Percentiles rank a stretch among this genome's conserved stretches.
Conservation (phyloP, 2,888 invertebrate genomes). For the Acronicta leporina region DNA sequence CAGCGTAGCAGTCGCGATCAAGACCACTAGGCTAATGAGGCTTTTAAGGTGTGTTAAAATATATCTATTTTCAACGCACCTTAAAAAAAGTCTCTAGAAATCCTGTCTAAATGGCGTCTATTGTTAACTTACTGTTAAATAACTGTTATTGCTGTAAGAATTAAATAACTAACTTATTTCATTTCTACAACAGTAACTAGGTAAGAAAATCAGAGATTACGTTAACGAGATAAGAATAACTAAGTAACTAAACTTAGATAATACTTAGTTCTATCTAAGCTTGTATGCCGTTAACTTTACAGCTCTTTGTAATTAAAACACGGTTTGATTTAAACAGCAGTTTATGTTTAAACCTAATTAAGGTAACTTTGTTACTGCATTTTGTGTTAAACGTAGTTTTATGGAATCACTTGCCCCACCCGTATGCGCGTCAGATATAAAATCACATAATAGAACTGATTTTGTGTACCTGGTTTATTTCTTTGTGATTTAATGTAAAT, state of each 20-base stretch:
- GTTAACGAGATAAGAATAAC: constrained; percentile 12
- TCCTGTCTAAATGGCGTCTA: no score
- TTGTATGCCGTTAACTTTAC: constrained; percentile 45
- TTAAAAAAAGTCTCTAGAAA: no score
- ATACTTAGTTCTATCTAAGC: constrained; percentile 25
- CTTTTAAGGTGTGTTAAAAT: no score
- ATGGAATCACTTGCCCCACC: background rate
- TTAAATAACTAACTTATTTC: background rate
- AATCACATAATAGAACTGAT: no score
- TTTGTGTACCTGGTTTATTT: no score
- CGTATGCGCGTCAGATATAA: background rate
- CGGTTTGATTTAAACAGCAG: constrained; percentile 23
- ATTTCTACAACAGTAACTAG: constrained; percentile 14
- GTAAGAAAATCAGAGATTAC: constrained; percentile 30
- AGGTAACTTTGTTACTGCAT: constrained; percentile 25
- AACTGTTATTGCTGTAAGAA: no score
- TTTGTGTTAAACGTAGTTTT: constrained; percentile 8
- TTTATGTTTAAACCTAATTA: constrained; percentile 44
- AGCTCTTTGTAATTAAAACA: constrained; percentile 44
- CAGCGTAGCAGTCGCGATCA: no score
- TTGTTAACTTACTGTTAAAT: no score
- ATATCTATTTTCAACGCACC: no score
- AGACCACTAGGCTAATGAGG: no score
- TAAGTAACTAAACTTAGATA: constrained; percentile 17
- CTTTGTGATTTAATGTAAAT: no score